Evolutionary conservation across 2,797 vertebrate species (phyloP), one percentile per base, ranked within the genome.

Genomic region (Tokudaia muenninki): DNA sequence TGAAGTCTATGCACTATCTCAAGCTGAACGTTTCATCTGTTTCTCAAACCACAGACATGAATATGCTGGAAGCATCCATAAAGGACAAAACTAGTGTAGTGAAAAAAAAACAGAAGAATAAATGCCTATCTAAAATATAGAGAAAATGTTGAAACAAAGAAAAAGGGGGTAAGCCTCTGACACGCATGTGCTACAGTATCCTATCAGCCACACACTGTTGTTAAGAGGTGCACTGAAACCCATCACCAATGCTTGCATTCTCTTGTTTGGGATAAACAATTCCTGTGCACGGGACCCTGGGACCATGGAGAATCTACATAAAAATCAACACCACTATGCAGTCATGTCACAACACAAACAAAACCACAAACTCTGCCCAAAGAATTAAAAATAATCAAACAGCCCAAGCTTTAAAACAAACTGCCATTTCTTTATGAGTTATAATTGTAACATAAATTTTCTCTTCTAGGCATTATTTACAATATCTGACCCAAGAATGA

Each of bases 381-480:
- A 44, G 52, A 74, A 87, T 47, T 90, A 95, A 96, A 95, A 79
- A 92, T 19, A 44, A 74, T 29, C 87, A 79, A 79, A 88, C 50
- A 92, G 12, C 12, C 50, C 41, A 80, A 77, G 55, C 16, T 67
- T n/a, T 50, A 88, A 17, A 17, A 87, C n/a, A 22, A 47, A 75
- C 22, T 37, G 22, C 4, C 37, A 5, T 34, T 93, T 81, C 34
- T 47, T 80, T 90, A 75, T 9, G 61, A 93, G 89, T 61, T 67
- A 74, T 0, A 77, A 24, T 61, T 7, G 65, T 67, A 52, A 8
- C 11, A n/a, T 78, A 22, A 19, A 10, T 47, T 24, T 92, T 94
- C 70, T 72, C 75, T 24, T 44, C 31, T 50, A 80, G 34, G 24
- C 24, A 92, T 50, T 55, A 78, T 31, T n/a, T 63, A 94, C 16